Conservation (phyloP, 2,113 vertebrate genomes). For the Numida meleagris region DNA sequence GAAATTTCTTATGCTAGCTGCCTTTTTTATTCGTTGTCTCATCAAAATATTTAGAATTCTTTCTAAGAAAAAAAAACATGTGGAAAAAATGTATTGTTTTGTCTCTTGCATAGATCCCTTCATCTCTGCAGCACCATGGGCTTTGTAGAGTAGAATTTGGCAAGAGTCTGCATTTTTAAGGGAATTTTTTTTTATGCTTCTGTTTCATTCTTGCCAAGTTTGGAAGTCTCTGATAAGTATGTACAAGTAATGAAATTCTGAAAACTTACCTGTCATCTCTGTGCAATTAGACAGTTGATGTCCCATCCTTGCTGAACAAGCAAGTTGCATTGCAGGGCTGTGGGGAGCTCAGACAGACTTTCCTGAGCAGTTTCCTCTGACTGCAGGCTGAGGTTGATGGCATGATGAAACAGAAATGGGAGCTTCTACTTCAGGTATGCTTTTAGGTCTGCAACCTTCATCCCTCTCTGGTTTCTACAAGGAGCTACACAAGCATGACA, state of each 20-base stretch:
- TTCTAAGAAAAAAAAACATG: not conserved
- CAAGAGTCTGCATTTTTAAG: not conserved
- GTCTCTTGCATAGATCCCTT: not conserved
- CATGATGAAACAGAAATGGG: not conserved
- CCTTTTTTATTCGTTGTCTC: not conserved
- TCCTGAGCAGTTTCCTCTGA: not conserved
- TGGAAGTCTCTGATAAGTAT: not conserved
- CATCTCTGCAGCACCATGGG: not conserved
- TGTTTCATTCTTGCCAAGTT: slow-evolving; percentile 13
- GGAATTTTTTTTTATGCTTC: not conserved
- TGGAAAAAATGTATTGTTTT: not conserved
- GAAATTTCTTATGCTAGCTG: not conserved
- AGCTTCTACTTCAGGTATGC: not conserved
- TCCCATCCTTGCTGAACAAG: not conserved
- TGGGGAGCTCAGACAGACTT: not conserved
- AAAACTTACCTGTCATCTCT: not conserved
- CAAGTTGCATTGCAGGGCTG: not conserved
- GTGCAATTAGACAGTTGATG: not conserved
- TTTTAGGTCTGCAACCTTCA: not conserved
- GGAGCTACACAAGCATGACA: not conserved
- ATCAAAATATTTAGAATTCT: not conserved
- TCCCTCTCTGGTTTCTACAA: not conserved
- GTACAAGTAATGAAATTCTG: not conserved
- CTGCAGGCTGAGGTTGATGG: not conserved
- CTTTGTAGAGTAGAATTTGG: not conserved